Base-by-base conservation (phyloP, 92 coral and sea anemone species). In the Palythoa grandis region DNA sequence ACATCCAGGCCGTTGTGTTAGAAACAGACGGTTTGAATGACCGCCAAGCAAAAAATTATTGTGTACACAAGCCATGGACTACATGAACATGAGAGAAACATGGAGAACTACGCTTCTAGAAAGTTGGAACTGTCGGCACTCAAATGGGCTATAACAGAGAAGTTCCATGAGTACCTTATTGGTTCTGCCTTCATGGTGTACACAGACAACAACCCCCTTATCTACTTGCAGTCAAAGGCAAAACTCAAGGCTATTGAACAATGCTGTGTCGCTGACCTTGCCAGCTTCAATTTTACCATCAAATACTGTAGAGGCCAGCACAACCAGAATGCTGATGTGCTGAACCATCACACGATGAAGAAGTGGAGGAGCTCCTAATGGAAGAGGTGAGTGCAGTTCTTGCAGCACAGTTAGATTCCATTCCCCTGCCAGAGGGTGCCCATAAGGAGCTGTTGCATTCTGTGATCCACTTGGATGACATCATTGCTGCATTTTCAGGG, bases 261-360 rank as follows among this genome's bases (percentile, higher is more conserved):
- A 20, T 10, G 54, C 54, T 15, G 77, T 7, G 54, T n/a, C 16
- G 25, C 77, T 12, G 56, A n/a, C 19, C 54, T 72, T 3, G 48
- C 56, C 56, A 63, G 38, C 86, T 89, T 86, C 73, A 82, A 73
- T 52, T 89, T 89, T 58, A 72, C 10, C 40, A 86, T 86, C 52
- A 89, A 67, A 61, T 86, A 86, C 79, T 71, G 87, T 4, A 61
- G 83, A 11, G 87, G 89, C 0, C 77, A 50, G 1, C 20, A 17
- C 54, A 86, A 89, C 72, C 57, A 57, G 54, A 85, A 85, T 69
- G 92, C 89, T 3, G 89, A 89, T 85, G 88, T 89, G 0, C 77
- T 85, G 4, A 88, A 84, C 54, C 87, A 86, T 23, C 88, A 85
- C 9, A 11, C 39, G 60, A 47, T 40, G 83, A 77, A 2, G 72